Percentiles rank a stretch among this genome's conserved stretches.
phyloP scores from a whole-genome alignment of 2,888 invertebrate species.

The Tachina lurida region DNA sequence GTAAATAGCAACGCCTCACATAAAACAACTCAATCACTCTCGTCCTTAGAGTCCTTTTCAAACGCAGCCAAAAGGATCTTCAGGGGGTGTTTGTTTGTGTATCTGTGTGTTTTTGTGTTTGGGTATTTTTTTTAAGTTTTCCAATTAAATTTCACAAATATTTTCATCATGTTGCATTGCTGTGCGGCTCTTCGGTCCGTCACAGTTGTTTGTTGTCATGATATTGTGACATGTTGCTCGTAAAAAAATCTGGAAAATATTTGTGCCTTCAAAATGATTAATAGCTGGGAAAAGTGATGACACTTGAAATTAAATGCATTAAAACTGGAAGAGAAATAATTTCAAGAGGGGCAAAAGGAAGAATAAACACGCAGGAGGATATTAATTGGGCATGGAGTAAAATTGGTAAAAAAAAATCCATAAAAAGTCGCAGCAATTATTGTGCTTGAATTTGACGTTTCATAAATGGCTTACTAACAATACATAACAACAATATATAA shows the following conservation, averaged over 20 bases:
- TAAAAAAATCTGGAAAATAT: constrained; percentile 78
- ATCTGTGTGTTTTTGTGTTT: neutral
- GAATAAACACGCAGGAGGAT: too few relatives aligned
- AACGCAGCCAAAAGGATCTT: constrained; percentile 27
- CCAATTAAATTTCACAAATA: constrained; percentile 45
- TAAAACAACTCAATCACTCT: neutral
- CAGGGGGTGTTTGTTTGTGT: neutral
- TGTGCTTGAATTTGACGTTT: too few relatives aligned
- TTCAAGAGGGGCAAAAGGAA: too few relatives aligned
- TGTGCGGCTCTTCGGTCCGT: constrained; percentile 39
- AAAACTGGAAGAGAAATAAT: constrained; percentile 1
- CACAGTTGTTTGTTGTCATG: constrained; percentile 61
- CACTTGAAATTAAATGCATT: constrained; percentile 46
- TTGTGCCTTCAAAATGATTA: constrained; percentile 77
- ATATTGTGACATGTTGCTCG: constrained; percentile 74
- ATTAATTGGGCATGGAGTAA: too few relatives aligned
- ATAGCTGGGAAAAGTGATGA: constrained; percentile 73
- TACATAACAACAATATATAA: too few relatives aligned
- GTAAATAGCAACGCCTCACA: constrained; percentile 55
- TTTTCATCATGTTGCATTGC: constrained; percentile 22
- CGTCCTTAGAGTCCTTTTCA: neutral
- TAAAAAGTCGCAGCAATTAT: too few relatives aligned
- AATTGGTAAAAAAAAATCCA: too few relatives aligned
- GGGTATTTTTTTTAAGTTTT: neutral
- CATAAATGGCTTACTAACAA: too few relatives aligned